phyloP scores from a whole-genome alignment of 2,113 vertebrate genomes.

The Dicerorhinus sumatrensis region DNA sequence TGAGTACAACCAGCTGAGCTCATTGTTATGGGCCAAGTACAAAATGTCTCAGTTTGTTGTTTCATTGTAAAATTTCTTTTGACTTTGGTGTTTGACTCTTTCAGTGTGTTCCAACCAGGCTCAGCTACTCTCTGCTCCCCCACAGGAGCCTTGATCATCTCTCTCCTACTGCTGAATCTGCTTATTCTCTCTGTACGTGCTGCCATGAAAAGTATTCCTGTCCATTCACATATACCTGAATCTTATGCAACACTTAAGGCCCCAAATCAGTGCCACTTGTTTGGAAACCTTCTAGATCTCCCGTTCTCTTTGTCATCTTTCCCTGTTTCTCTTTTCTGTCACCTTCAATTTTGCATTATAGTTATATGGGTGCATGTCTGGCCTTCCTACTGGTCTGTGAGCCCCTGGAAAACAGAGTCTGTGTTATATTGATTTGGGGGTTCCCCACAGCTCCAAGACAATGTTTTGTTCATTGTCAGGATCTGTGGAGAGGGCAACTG shows the following conservation, averaged over 20 bases:
- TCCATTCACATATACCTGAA: neutral
- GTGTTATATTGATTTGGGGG: neutral
- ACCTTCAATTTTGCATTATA: neutral
- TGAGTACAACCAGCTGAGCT: neutral
- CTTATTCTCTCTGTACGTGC: neutral
- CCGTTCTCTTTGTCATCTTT: neutral
- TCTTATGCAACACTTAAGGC: neutral
- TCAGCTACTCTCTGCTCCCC: neutral
- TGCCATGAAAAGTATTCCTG: neutral
- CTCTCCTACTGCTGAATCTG: neutral
- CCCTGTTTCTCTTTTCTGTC: conserved; percentile 3
- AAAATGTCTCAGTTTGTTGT: neutral
- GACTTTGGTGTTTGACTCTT: neutral
- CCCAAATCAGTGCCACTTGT: neutral
- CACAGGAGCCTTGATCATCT: neutral
- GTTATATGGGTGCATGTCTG: neutral
- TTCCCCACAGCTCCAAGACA: neutral
- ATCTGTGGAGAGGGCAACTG: neutral
- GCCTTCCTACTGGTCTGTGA: neutral
- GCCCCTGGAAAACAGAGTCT: neutral
- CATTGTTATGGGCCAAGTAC: neutral
- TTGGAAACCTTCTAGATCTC: conserved; percentile 16
- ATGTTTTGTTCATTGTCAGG: neutral
- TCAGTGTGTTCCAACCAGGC: neutral
- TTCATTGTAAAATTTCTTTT: conserved; percentile 43